Conservation (phyloP, 1,140 invertebrate genomes). For the Pseudomyrmex sp. region DNA sequence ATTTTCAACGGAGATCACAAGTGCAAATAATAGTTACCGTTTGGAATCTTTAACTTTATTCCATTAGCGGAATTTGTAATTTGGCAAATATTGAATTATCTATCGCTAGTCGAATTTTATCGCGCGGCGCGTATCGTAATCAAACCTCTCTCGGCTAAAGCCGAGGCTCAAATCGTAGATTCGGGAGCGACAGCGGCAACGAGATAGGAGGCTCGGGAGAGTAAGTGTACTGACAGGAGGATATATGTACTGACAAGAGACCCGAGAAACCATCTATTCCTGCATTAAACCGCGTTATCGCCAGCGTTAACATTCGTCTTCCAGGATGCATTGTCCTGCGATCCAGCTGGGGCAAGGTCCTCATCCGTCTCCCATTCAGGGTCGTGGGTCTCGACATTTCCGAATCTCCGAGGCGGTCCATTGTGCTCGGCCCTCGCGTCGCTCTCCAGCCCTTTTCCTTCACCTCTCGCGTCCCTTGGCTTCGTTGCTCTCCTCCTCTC, state of each 20-base stretch:
- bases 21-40: neutral
- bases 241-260: slow-evolving; percentile 10
- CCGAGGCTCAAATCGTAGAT: too few species aligned
- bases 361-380: slow-evolving; percentile 81
- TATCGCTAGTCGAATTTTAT: too few species aligned
- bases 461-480: slow-evolving; percentile 19
- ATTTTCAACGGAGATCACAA: neutral
- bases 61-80: neutral
- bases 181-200: neutral
- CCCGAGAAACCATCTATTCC: slow-evolving; percentile 62
- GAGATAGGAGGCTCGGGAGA: slow-evolving; percentile 6
- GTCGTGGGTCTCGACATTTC: slow-evolving; percentile 78
- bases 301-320: slow-evolving; percentile 78
- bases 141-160: neutral
- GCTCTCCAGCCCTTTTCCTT: slow-evolving; percentile 60
- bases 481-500: slow-evolving; percentile 56
- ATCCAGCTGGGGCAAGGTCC: slow-evolving; percentile 74
- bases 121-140: neutral
- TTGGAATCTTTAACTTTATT: neutral
- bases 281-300: slow-evolving; percentile 60
- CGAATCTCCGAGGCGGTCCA: slow-evolving; percentile 78
- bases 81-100: neutral
- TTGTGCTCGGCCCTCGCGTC: slow-evolving; percentile 75
- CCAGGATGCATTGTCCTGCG: slow-evolving; percentile 74
- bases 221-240: too few species aligned